Percentiles rank a stretch among this genome's conserved stretches.
Conservation (phyloP, 30 jellyfish, hydroid and myxozoan genomes). For the Turritopsis dohrnii region DNA sequence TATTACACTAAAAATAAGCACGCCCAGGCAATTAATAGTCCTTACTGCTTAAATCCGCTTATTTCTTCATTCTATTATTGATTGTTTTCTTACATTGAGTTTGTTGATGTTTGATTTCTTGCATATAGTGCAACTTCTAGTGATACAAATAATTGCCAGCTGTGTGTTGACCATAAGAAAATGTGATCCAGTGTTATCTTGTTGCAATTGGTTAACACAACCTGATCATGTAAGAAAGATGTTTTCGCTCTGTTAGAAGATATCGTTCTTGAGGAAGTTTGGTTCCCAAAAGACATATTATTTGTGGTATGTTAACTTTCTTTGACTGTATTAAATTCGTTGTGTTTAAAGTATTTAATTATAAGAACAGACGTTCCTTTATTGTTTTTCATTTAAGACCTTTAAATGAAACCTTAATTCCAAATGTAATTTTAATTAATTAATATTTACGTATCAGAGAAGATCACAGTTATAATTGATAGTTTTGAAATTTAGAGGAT, state of each 20-base stretch:
- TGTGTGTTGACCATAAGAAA: constrained; percentile 71
- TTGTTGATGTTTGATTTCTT: too few relatives aligned
- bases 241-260: constrained; percentile 86
- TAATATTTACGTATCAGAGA: too few relatives aligned
- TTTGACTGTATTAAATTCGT: neutral
- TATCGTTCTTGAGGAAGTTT: constrained; percentile 68
- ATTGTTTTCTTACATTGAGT: too few relatives aligned
- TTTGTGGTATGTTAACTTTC: constrained; percentile 30
- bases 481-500: neutral
- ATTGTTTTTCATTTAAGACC: too few relatives aligned
- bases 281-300: constrained; percentile 57
- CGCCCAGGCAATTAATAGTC: too few relatives aligned
- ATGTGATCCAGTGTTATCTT: constrained; percentile 79
- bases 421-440: too few relatives aligned
- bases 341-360: too few relatives aligned
- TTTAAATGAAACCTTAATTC: too few relatives aligned
- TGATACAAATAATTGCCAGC: constrained; percentile 71
- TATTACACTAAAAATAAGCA: too few relatives aligned
- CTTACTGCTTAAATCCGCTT: too few relatives aligned
- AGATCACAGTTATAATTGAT: neutral
- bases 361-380: too few relatives aligned
- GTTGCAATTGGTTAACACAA: constrained; percentile 70
- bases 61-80: too few relatives aligned
- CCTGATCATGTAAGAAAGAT: constrained; percentile 85
- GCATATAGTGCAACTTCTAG: constrained; percentile 67